Evolutionary conservation across 1,140 invertebrate genomes (phyloP).

Genomic region (Tigriopus japonicus): DNA sequence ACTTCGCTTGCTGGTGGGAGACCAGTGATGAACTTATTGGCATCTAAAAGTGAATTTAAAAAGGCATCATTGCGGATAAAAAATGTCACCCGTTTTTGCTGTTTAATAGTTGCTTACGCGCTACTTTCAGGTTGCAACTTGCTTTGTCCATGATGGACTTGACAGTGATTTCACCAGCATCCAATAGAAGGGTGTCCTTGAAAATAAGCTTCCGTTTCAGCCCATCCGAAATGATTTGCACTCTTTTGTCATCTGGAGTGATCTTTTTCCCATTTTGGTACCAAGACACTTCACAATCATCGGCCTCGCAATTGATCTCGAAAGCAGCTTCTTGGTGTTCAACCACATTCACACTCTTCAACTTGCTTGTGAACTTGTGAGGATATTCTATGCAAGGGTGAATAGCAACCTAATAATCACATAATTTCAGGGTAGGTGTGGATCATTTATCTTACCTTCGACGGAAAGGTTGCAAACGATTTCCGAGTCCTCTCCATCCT

Average conservation of each 20-base stretch:
- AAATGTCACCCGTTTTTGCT: constrained; percentile 10
- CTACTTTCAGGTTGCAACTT: constrained; percentile 65
- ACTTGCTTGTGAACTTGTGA: constrained; percentile 13
- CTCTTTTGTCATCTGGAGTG: constrained; percentile 7
- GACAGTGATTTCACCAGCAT: constrained; percentile 75
- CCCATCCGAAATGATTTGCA: constrained; percentile 41
- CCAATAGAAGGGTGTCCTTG: constrained; percentile 76
- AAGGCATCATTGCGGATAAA: neutral
- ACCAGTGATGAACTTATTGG: constrained; percentile 90
- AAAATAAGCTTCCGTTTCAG: constrained; percentile 77
- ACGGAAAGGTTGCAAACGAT: neutral
- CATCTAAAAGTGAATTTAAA: constrained; percentile 39
- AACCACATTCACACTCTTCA: neutral
- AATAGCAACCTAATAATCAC: no score
- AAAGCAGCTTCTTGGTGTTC: constrained; percentile 6
- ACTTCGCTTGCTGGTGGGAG: constrained; percentile 65
- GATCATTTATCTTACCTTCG: neutral
- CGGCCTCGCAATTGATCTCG: constrained; percentile 11
- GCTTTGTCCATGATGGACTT: constrained; percentile 80
- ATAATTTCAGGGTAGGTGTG: neutral
- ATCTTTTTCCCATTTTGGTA: constrained; percentile 16
- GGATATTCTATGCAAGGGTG: constrained; percentile 4
- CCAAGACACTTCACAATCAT: constrained; percentile 10
- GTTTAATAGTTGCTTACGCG: constrained; percentile 1
- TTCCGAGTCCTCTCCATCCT: constrained; percentile 5